These are phyloP conservation scores for Gavia stellata DNA, from an alignment of 2,113 vertebrate species.

Conservation along the genomic window DNA sequence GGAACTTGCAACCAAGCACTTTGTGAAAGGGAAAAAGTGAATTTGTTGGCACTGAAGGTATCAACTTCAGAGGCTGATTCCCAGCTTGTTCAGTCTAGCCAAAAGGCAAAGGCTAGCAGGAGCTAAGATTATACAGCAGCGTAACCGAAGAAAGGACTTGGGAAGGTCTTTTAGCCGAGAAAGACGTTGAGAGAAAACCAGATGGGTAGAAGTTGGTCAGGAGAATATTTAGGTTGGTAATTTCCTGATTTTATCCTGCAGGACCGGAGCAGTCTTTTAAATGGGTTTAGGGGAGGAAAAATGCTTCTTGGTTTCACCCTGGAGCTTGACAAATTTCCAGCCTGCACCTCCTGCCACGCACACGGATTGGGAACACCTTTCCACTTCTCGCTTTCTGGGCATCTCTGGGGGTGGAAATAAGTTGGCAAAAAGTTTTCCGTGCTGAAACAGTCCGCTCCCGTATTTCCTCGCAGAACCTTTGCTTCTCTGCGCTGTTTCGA, in stretches of 20 bases:
- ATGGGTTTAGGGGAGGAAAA: background rate
- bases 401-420: background rate
- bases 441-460: fast-evolving
- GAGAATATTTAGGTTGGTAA: background rate
- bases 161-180: background rate
- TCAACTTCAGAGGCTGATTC: background rate
- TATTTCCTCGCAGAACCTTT: background rate
- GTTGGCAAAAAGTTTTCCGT: background rate
- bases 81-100: fast-evolving
- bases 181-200: background rate
- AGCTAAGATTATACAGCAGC: fast-evolving
- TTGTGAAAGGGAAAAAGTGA: background rate
- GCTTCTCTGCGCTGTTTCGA: background rate
- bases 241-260: background rate
- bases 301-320: background rate
- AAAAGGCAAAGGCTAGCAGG: background rate
- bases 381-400: background rate
- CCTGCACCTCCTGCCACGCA: background rate
- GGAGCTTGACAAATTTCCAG: background rate
- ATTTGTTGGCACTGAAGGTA: background rate
- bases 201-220: background rate
- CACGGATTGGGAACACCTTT: fast-evolving
- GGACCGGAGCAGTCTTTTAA: background rate
- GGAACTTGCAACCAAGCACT: background rate
- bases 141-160: fast-evolving